A percentile compares a stretch with the other conserved stretches of the same genome.
phyloP scores from a whole-genome alignment of 2,113 vertebrate genomes.

The Tretioscincus oriximinensis region DNA sequence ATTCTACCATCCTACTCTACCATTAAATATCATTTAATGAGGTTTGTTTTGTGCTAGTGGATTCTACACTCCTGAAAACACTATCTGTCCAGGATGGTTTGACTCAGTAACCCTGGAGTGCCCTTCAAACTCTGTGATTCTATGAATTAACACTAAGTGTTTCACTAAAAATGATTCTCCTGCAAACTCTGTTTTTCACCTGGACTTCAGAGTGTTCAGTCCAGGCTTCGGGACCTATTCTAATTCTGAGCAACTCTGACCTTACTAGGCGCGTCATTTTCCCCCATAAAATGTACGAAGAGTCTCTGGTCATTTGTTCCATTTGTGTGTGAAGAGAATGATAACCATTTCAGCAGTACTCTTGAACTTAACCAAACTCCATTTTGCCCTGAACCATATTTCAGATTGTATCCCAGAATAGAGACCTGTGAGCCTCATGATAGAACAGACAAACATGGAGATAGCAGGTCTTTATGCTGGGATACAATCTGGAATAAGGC shows the following conservation, averaged over 20 bases:
- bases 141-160: not conserved
- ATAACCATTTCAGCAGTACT: not conserved
- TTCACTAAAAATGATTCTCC: not conserved
- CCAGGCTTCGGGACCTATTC: not conserved
- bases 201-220: conserved; percentile 46
- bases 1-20: conserved; percentile 4
- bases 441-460: no score
- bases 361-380: no score
- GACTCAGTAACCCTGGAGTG: conserved; percentile 29
- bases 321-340: not conserved
- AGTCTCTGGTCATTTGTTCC: not conserved
- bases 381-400: no score
- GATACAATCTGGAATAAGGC: no score
- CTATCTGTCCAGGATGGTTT: no score
- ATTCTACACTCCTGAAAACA: no score
- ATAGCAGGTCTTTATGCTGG: no score
- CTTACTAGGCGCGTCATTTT: not conserved
- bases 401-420: no score
- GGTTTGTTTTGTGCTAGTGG: no score
- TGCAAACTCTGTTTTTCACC: conserved; percentile 46
- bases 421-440: no score
- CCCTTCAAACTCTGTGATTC: not conserved
- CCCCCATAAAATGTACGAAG: no score
- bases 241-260: not conserved
- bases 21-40: no score